phyloP scores from a whole-genome alignment of 2,888 invertebrate species.

The Steinernema hermaphroditum region DNA sequence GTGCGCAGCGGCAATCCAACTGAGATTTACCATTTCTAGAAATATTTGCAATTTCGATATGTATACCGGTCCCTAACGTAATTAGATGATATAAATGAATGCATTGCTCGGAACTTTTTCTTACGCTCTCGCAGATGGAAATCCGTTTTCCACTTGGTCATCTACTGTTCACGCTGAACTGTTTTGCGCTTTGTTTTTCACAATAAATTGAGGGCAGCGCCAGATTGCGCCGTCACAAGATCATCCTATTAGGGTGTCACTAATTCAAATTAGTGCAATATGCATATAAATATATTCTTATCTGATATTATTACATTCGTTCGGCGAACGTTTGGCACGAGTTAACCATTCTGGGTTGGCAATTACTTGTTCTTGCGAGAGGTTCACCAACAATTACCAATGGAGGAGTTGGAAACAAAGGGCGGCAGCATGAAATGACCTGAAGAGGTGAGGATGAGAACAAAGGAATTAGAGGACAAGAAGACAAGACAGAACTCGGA shows the following conservation, averaged over 20 bases:
- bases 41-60: background rate
- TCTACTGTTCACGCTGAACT: slow-evolving; percentile 6
- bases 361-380: background rate
- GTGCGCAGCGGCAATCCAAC: slow-evolving; percentile 34
- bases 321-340: slow-evolving; percentile 4
- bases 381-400: slow-evolving; percentile 1
- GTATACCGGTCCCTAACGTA: background rate
- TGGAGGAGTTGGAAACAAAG: background rate
- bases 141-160: background rate
- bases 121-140: too few species aligned
- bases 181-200: slow-evolving; percentile 13
- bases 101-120: background rate
- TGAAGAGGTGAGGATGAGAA: slow-evolving; percentile 21
- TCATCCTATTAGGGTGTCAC: background rate
- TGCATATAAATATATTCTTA: background rate
- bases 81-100: too few species aligned
- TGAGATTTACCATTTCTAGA: slow-evolving; percentile 51
- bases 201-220: background rate
- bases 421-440: slow-evolving; percentile 21
- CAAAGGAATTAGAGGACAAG: background rate
- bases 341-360: background rate
- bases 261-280: background rate
- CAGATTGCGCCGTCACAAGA: background rate
- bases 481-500: background rate
- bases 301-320: slow-evolving; percentile 13